Base-by-base conservation (phyloP, 2,888 invertebrate species). In the Griposia aprilina region DNA sequence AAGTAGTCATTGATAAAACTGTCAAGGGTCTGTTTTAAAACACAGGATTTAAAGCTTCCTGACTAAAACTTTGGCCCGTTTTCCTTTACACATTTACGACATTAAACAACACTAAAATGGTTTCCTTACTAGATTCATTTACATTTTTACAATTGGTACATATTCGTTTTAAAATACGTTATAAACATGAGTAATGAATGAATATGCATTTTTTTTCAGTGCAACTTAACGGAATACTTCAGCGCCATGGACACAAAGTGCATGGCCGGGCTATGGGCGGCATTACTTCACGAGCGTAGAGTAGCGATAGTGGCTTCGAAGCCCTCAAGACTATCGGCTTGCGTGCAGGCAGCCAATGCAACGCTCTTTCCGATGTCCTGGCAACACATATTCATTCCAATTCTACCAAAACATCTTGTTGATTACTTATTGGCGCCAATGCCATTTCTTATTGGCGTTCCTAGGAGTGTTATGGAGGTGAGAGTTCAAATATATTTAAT, bases 361-460 rank as follows among this genome's bases (percentile, higher is more conserved):
- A 98, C 99, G 68, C 98, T 99, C 63, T 99, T 99, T 95, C 99
- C 99, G 1, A 99, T 99, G 99, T 98, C 98, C 88, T 99, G 99
- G 99, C 99, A 99, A 95, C 99, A 99, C 92, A 99, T 99, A 92
- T 99, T 99, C 94, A 99, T 99, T 95, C 99, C 99, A 74, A 98
- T 99, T 88, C 96, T 99, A 91, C 99, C 99, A 41, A 97, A 98
- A 93, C 98, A 98, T 92, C 97, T 99, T 83, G 98, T 98, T 87
- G 99, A 99, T 95, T 99, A 99, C 94, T 96, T 99, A 87, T 97
- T 98, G 89, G 99, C 99, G 23, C 99, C 99, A 1, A 99, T 99
- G 99, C 99, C 99, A 68, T 99, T 98, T 97, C 97, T 99, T 68
- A 99, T 99, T 91, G 99, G 99, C 81, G 99, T 99, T 83, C 99